Percentiles rank a stretch among this genome's conserved stretches.
Conservation (phyloP, 2,888 invertebrate genomes). For the Choreutis nemorana region DNA sequence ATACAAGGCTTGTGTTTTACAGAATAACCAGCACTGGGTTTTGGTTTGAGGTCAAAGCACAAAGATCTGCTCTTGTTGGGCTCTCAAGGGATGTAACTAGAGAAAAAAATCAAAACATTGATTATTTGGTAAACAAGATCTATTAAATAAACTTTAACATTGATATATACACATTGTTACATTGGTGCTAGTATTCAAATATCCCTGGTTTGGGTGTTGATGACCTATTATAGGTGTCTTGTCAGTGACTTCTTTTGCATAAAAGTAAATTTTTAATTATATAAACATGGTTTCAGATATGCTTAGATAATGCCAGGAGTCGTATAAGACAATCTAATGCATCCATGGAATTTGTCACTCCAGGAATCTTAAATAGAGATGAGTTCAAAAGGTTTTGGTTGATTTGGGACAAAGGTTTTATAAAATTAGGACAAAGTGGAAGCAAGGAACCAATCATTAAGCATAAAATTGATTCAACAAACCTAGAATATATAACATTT, state of each 20-base stretch:
- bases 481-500: no score
- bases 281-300: no score
- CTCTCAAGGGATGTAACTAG: conserved; percentile 19
- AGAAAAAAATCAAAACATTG: no score
- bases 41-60: conserved; percentile 29
- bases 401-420: conserved; percentile 47
- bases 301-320: conserved; percentile 16
- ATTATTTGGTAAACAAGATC: conserved; percentile 30
- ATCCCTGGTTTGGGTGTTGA: no score
- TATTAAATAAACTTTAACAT: no score
- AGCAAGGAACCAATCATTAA: conserved; percentile 27
- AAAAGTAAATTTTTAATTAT: no score
- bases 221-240: no score
- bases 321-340: conserved; percentile 19
- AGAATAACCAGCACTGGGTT: conserved; percentile 25
- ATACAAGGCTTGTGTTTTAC: conserved; percentile 26
- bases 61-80: conserved; percentile 25
- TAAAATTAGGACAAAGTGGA: conserved; percentile 39
- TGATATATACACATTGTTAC: no score
- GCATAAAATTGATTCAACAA: no score
- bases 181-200: no score
- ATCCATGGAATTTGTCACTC: conserved; percentile 24
- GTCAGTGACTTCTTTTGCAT: conserved; percentile 24
- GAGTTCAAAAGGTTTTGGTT: conserved; percentile 55
- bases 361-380: conserved; percentile 41